These are phyloP conservation scores for Noctuana brunneofusca DNA, from an alignment of 2,888 invertebrate species.

Conservation along the genomic window DNA sequence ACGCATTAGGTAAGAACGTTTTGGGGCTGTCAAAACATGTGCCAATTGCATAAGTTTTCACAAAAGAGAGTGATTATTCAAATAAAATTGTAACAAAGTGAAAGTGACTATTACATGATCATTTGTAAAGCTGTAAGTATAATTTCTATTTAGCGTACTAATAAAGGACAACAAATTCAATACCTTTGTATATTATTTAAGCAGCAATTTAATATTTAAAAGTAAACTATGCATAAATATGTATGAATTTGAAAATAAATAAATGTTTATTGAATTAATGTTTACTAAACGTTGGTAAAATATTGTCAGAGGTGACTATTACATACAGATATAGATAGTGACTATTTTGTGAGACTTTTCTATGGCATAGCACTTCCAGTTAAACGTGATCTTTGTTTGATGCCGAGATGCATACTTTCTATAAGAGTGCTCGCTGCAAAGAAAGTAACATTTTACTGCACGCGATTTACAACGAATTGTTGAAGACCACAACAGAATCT, in stretches of 20 bases:
- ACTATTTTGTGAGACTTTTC: too few relatives aligned
- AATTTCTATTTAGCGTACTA: neutral
- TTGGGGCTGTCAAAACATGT: neutral
- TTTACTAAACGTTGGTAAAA: too few relatives aligned
- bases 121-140: neutral
- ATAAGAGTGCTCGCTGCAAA: conserved; percentile 4
- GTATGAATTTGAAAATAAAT: too few relatives aligned
- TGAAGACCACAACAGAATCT: neutral
- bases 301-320: too few relatives aligned
- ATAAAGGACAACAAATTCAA: neutral
- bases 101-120: neutral
- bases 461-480: neutral
- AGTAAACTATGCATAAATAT: too few relatives aligned
- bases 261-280: too few relatives aligned
- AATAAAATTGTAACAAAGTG: neutral
- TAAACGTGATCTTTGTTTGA: neutral
- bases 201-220: too few relatives aligned
- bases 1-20: conserved; percentile 12
- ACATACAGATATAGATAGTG: too few relatives aligned
- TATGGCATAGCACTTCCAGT: neutral
- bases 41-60: conserved; percentile 14
- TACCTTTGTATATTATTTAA: too few relatives aligned
- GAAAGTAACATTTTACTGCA: conserved; percentile 16
- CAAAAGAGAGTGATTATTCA: conserved; percentile 14
- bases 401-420: conserved; percentile 20